Percentiles rank a stretch among this genome's conserved stretches.
Conservation (phyloP, 2,113 vertebrate species). For the Dromaius novaehollandiae region DNA sequence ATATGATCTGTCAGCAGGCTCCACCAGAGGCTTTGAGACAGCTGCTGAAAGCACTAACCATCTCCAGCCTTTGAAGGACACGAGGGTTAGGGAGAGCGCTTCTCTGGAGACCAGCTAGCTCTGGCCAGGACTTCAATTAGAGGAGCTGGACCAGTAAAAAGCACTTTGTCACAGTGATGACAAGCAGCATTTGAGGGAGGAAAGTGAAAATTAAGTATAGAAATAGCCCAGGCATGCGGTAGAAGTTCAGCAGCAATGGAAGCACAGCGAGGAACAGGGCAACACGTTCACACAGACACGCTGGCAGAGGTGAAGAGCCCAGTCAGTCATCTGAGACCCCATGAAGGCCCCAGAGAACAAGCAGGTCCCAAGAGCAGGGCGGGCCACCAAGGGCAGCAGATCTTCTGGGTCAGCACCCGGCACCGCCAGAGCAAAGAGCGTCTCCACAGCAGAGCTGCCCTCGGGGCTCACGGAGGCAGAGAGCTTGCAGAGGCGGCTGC, state of each 20-base stretch:
- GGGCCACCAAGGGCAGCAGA: too few relatives aligned
- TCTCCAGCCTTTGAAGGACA: background rate
- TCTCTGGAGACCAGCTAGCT: background rate
- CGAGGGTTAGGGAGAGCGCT: background rate
- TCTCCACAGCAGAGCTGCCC: background rate
- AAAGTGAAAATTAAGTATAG: background rate
- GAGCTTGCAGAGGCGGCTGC: background rate
- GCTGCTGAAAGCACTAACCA: background rate
- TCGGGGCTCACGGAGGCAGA: fast-evolving
- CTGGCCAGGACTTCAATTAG: background rate
- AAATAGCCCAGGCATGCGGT: background rate
- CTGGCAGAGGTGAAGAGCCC: background rate
- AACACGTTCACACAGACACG: fast-evolving
- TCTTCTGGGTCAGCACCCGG: background rate
- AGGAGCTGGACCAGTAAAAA: background rate
- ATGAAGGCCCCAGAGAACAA: background rate
- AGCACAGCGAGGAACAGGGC: fast-evolving
- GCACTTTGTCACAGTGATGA: background rate
- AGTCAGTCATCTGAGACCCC: background rate
- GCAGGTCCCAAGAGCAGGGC: background rate
- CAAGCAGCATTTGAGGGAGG: background rate
- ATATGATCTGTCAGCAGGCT: background rate
- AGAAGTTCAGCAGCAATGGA: background rate
- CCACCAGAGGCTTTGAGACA: background rate
- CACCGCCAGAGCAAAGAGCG: background rate